Conservation (phyloP, 1,140 invertebrate species). For the Neodiprion lecontei region DNA sequence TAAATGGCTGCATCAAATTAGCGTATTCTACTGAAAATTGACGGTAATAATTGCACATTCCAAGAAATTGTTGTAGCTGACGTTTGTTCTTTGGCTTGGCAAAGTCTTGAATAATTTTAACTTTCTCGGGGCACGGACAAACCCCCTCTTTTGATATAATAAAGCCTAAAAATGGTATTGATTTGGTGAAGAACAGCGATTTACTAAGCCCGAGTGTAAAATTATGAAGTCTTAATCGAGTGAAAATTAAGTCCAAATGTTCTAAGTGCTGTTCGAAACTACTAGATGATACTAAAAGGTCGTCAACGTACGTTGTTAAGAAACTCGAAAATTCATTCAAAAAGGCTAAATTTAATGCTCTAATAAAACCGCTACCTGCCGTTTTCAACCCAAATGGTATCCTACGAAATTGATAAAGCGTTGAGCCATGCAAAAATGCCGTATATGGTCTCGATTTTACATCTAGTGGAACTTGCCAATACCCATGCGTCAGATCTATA, state of each 20-base stretch:
- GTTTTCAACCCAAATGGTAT: constrained; percentile 25
- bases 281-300: constrained; percentile 31
- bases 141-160: constrained; percentile 21
- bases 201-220: constrained; percentile 23
- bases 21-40: neutral
- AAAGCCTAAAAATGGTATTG: constrained; percentile 21
- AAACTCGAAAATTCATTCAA: constrained; percentile 18
- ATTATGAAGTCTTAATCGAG: constrained; percentile 18
- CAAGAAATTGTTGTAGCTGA: constrained; percentile 1
- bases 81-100: constrained; percentile 5
- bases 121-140: constrained; percentile 1
- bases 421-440: constrained; percentile 41
- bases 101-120: constrained; percentile 27
- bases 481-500: constrained; percentile 44
- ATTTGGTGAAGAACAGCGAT: constrained; percentile 18
- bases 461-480: constrained; percentile 46
- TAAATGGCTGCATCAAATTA: neutral
- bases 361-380: constrained; percentile 25
- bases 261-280: constrained; percentile 18
- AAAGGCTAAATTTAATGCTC: constrained; percentile 13
- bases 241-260: constrained; percentile 14
- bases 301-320: constrained; percentile 30
- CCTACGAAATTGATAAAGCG: constrained; percentile 24
- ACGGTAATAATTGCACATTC: constrained; percentile 4
- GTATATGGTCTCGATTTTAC: constrained; percentile 38